Conservation (phyloP, 2,888 invertebrate genomes). For the Cheilosia scutellata region DNA sequence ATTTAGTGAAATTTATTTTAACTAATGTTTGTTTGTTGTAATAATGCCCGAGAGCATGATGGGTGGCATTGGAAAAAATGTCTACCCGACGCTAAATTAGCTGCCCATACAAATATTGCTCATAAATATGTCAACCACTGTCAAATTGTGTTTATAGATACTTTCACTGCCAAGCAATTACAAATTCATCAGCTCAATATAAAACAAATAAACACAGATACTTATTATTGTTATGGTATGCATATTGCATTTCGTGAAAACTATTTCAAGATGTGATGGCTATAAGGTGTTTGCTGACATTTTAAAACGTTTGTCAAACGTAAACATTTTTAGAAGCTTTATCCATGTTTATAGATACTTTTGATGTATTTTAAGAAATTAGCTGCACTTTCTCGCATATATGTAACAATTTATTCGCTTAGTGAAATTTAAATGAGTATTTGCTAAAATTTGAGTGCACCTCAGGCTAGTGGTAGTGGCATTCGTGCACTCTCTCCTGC, state of each 20-base stretch:
- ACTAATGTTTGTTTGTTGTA: too few relatives aligned
- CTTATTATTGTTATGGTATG: neutral
- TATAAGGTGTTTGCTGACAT: neutral
- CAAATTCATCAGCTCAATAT: neutral
- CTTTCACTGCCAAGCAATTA: neutral
- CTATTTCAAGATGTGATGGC: neutral
- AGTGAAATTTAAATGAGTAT: neutral
- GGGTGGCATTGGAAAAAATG: too few relatives aligned
- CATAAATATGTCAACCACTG: neutral
- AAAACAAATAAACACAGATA: neutral
- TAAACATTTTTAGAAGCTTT: neutral
- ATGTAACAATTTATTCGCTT: neutral
- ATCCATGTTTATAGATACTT: neutral
- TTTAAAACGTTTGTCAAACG: neutral
- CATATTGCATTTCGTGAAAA: neutral
- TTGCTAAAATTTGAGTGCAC: neutral
- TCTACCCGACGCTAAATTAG: too few relatives aligned
- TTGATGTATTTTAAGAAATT: neutral
- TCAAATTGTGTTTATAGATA: neutral
- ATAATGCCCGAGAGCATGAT: too few relatives aligned
- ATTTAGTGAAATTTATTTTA: too few relatives aligned
- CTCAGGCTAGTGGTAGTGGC: neutral
- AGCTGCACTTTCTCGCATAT: neutral
- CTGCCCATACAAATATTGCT: too few relatives aligned
- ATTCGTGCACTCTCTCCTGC: neutral